A percentile compares a stretch with the other conserved stretches of the same genome.
These are phyloP conservation scores for Clarias gariepinus DNA, from an alignment of 2,113 vertebrate species.

Conservation along the genomic window DNA sequence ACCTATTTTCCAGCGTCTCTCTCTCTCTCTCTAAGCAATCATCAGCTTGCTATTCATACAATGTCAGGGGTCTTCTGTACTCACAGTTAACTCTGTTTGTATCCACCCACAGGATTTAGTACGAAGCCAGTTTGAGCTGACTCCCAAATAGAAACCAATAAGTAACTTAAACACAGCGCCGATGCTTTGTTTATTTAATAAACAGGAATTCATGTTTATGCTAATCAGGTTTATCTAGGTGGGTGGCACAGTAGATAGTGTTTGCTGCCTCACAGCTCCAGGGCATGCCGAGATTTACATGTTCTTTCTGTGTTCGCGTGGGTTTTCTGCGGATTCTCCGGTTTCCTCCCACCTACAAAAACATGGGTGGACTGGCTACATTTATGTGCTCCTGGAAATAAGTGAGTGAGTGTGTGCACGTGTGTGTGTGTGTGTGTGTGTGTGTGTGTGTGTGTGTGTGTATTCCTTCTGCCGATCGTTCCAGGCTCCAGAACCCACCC, in stretches of 20 bases:
- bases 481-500: background rate
- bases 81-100: background rate
- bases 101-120: constrained; percentile 3
- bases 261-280: background rate
- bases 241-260: background rate
- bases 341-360: background rate
- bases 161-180: background rate
- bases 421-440: too few species aligned
- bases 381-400: background rate
- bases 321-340: background rate
- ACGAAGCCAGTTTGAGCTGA: background rate
- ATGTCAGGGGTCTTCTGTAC: background rate
- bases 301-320: background rate
- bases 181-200: background rate
- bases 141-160: background rate
- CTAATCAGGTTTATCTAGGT: background rate
- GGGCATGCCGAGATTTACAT: background rate
- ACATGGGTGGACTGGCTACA: background rate
- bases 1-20: background rate
- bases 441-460: background rate
- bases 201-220: background rate
- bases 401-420: too few species aligned
- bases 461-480: background rate
- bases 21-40: background rate
- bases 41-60: background rate